phyloP scores from a whole-genome alignment of 2,888 invertebrate species.

The Mythimna ferrago region DNA sequence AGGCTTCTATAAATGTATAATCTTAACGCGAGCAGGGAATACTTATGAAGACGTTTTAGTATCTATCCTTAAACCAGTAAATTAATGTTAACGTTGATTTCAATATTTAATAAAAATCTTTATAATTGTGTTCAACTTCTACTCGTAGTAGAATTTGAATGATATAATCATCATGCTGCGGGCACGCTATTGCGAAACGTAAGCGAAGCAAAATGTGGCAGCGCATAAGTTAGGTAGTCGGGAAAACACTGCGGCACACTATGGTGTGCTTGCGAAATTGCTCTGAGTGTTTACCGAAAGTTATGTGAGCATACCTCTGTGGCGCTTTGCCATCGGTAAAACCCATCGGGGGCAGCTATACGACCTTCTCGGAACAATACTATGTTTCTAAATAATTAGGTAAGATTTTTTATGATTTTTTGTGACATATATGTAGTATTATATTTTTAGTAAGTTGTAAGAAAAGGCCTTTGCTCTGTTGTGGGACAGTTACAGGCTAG shows the following conservation, averaged over 20 bases:
- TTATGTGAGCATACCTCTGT: slow-evolving; percentile 45
- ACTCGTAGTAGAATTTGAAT: slow-evolving; percentile 39
- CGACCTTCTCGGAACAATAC: not conserved
- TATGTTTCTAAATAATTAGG: not conserved
- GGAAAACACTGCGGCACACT: slow-evolving; percentile 56
- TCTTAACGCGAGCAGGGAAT: too few relatives aligned
- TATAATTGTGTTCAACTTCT: slow-evolving; percentile 1
- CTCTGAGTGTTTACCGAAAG: slow-evolving; percentile 50
- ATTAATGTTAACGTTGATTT: not conserved
- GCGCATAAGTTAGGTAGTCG: slow-evolving; percentile 51
- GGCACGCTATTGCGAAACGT: slow-evolving; percentile 49
- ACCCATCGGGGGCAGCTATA: slow-evolving; percentile 36
- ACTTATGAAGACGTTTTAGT: not conserved
- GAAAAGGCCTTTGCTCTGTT: too few relatives aligned
- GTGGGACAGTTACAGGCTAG: too few relatives aligned
- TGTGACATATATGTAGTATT: not conserved
- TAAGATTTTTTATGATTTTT: not conserved
- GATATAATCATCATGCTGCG: slow-evolving; percentile 57
- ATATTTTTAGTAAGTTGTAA: too few relatives aligned
- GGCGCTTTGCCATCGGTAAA: slow-evolving; percentile 51
- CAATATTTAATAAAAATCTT: not conserved
- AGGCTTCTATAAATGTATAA: too few relatives aligned
- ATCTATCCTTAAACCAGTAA: not conserved
- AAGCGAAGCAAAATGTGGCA: slow-evolving; percentile 40
- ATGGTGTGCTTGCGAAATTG: slow-evolving; percentile 57